phyloP scores from a whole-genome alignment of 2,888 invertebrate genomes.

The Tortrix viridana region DNA sequence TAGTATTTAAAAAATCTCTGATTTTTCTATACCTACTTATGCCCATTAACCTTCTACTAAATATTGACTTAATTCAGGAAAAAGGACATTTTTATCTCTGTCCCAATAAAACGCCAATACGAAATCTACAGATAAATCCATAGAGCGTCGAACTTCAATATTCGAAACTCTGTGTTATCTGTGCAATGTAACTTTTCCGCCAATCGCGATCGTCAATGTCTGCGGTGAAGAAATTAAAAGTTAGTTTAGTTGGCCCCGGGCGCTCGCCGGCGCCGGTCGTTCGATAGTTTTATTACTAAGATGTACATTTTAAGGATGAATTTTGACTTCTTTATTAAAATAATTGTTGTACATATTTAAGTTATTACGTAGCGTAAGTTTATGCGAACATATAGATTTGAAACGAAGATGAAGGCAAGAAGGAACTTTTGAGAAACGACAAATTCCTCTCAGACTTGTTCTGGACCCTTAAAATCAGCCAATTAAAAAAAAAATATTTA shows the following conservation, averaged over 20 bases:
- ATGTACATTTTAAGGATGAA: slow-evolving; percentile 17
- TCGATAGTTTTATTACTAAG: slow-evolving; percentile 55
- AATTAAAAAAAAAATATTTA: too few relatives aligned
- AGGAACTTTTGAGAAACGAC: too few relatives aligned
- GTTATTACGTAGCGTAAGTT: neutral
- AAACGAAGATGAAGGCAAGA: too few relatives aligned
- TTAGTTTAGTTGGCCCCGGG: slow-evolving; percentile 74
- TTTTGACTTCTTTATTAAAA: neutral
- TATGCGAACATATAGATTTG: too few relatives aligned
- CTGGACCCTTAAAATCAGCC: too few relatives aligned
- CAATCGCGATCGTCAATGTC: slow-evolving; percentile 78
- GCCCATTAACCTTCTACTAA: too few relatives aligned
- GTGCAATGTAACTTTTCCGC: slow-evolving; percentile 77
- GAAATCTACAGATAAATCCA: slow-evolving; percentile 18
- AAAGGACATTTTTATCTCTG: too few relatives aligned
- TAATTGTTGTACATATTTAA: neutral
- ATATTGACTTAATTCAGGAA: too few relatives aligned
- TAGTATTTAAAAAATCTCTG: too few relatives aligned
- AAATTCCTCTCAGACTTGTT: too few relatives aligned
- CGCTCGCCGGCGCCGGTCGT: slow-evolving; percentile 67
- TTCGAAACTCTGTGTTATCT: slow-evolving; percentile 67
- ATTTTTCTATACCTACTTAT: too few relatives aligned
- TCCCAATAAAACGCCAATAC: neutral
- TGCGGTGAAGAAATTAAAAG: slow-evolving; percentile 79
- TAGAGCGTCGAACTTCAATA: slow-evolving; percentile 22